Evolutionary conservation across 2,113 vertebrate genomes (phyloP), one percentile per base, ranked within the genome.

Genomic region (Oreochromis aureus): DNA sequence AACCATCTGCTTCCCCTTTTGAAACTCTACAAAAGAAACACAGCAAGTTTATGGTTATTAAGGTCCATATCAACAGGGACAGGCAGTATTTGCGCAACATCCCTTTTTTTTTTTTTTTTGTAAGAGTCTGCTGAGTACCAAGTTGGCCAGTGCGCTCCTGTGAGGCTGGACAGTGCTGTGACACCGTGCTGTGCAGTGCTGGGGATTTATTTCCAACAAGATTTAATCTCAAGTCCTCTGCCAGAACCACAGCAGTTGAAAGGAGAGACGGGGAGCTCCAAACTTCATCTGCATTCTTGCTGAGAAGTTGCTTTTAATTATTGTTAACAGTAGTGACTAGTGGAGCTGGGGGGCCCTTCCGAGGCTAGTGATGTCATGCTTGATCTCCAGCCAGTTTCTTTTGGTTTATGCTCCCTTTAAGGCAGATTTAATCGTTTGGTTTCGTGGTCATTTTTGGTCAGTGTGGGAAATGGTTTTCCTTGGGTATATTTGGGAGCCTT

Each of bases 61-160:
- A 58, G 36, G 39, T 73, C 39, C 11, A 46, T 4, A 48, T 6
- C 16, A 10, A 83, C 54, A 79, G 30, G 59, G 34, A 41, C 24
- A 78, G 22, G 54, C 51, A 32, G 78, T 34, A n/a, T 48, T 36
- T 36, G 36, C 30, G 10, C 27, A 83, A 18, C 59, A 51, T 48
- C 69, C 22, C 5, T 1, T 13, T 15, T 69, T 59, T 24, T 24
- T 24, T 22, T 24, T 24, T 24, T 71, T 12, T 58, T 15, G 36
- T 51, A 58, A 44, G 80, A 83, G 54, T 59, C 36, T 53, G 12
- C 66, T 6, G 80, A 89, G 89, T 89, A 90, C 89, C 92, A 90
- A 83, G 88, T 91, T 55, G 84, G 66, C 80, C 6, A 3, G 16
- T 6, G 30, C 16, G 1, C 73, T 87, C 61, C 87, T 19, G 55